Conservation (phyloP, 1,140 invertebrate species). For the Papilio dardanus region DNA sequence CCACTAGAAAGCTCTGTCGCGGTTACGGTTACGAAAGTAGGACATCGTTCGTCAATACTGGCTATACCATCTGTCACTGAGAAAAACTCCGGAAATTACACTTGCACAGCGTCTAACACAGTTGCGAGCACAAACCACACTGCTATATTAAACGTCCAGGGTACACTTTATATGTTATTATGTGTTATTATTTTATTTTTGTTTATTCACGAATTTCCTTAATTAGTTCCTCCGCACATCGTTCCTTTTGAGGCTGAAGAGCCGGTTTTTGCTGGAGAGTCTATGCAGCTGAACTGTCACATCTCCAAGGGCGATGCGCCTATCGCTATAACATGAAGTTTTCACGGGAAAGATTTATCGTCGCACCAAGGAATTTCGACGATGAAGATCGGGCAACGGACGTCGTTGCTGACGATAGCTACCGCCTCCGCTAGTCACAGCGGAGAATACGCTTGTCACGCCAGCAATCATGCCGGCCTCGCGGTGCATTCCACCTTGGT, state of each 20-base stretch:
- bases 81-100: slow-evolving; percentile 90
- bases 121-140: slow-evolving; percentile 87
- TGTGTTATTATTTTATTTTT: slow-evolving; percentile 58
- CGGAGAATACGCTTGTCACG: slow-evolving; percentile 90
- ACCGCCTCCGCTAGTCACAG: slow-evolving; percentile 86
- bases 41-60: slow-evolving; percentile 88
- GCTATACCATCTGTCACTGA: slow-evolving; percentile 89
- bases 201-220: slow-evolving; percentile 62
- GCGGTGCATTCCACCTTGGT: slow-evolving; percentile 85
- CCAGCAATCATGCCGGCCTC: slow-evolving; percentile 86
- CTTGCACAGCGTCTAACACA: slow-evolving; percentile 88
- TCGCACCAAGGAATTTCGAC: slow-evolving; percentile 81
- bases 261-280: slow-evolving; percentile 89
- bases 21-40: slow-evolving; percentile 84
- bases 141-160: slow-evolving; percentile 87
- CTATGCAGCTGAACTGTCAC: slow-evolving; percentile 89
- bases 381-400: slow-evolving; percentile 82
- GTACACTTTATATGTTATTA: slow-evolving; percentile 73
- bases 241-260: slow-evolving; percentile 86
- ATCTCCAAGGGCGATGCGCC: slow-evolving; percentile 89
- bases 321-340: slow-evolving; percentile 88
- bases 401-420: slow-evolving; percentile 87
- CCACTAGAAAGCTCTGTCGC: slow-evolving; percentile 80
- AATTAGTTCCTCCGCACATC: slow-evolving; percentile 88
- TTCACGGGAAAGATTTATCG: slow-evolving; percentile 84